Evolutionary conservation across 2,113 vertebrate species (phyloP), one percentile per base, ranked within the genome.

Genomic region (Salvator merianae): DNA sequence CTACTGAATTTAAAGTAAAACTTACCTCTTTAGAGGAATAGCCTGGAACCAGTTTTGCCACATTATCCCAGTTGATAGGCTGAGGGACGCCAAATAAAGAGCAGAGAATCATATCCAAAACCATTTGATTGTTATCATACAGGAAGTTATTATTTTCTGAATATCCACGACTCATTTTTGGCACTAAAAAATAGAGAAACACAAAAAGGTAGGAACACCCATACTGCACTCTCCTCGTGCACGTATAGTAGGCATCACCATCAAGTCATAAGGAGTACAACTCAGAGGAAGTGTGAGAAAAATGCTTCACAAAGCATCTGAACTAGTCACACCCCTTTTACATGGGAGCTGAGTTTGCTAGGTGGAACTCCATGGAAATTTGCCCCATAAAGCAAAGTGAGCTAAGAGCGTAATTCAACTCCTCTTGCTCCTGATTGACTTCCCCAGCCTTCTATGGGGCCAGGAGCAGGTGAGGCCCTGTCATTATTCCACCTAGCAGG

Each of bases 121-220:
- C 98, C 95, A 99, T 96, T 82, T 98, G 95, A 69, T 97, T 98
- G 94, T 99, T 99, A 94, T 99, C 98, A 40, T 97, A 98, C 0
- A 97, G 96, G 47, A 98, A 98, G 93, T 99, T 99, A 95, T 98
- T 99, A 96, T 99, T 99, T 95, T 99, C 97, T 47, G 97, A 97
- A 94, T 96, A 96, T 88, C 97, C 97, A 84, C 95, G 97, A 95
- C 97, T 99, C 98, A 99, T 99, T 96, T 96, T 89, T 84, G 81
- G 84, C 94, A 72, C 87, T 94, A 88, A 36, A 77, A 82, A 93
- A 88, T 90, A 84, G 84, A 84, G 75, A 70, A 92, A 84, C 79
- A 80, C 70, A 94, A 89, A 91, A 82, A 0, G 0, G 81, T 59
- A 81, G 84, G 79, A 93, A 89, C 22, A 89, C 79, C 75, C 16